phyloP scores from a whole-genome alignment of 2,113 vertebrate genomes.

The Nymphicus hollandicus region DNA sequence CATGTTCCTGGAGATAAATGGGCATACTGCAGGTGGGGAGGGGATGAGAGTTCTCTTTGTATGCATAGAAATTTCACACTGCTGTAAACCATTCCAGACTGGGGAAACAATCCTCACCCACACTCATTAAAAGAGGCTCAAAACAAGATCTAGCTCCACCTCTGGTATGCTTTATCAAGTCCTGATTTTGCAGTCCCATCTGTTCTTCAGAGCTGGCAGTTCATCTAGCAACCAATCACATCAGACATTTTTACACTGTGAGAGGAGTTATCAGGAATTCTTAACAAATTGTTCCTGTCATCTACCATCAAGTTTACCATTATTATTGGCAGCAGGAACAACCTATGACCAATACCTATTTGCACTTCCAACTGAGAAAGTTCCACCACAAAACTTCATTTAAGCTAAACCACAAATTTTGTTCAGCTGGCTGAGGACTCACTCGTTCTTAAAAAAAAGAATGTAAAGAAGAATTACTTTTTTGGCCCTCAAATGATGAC shows the following conservation, averaged over 20 bases:
- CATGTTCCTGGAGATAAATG: background rate
- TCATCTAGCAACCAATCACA: background rate
- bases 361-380: constrained; percentile 6
- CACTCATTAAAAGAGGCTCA: background rate
- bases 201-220: constrained; percentile 31
- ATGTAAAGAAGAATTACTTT: background rate
- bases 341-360: constrained; percentile 7
- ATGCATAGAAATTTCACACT: background rate
- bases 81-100: background rate
- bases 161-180: background rate
- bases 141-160: background rate
- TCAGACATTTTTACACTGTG: background rate
- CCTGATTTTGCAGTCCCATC: background rate
- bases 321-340: constrained; percentile 15
- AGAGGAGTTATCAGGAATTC: background rate
- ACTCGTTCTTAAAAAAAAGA: background rate
- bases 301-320: constrained; percentile 18
- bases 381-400: background rate
- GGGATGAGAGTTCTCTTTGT: background rate
- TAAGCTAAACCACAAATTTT: background rate
- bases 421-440: background rate
- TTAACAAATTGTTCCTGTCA: constrained; percentile 31
- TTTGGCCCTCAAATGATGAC: background rate
- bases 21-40: background rate
- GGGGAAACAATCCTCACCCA: background rate